Evolutionary conservation across 2,797 vertebrate species (phyloP).

Genomic region (Cyprinodon diabolis): DNA sequence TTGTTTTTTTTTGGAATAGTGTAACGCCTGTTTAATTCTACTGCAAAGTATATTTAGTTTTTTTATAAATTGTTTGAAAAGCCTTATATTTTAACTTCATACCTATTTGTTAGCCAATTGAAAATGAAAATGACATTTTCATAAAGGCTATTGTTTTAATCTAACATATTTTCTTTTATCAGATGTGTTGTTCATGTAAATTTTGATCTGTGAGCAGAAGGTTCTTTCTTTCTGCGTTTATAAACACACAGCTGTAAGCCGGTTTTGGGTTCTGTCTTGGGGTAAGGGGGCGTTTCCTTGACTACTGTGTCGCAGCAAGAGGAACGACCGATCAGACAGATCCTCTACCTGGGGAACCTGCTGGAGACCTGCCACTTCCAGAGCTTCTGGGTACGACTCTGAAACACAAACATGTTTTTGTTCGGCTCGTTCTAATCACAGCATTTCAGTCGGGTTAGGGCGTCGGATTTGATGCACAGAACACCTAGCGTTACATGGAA

Average conservation of each 20-base stretch:
- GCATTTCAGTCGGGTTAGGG: background rate
- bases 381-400: constrained; percentile 88
- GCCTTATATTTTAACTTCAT: no score
- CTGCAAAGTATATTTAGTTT: no score
- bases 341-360: constrained; percentile 91
- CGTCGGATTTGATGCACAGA: background rate
- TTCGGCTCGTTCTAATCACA: background rate
- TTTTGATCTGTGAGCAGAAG: background rate
- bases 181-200: background rate
- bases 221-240: no score
- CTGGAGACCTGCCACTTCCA: constrained; percentile 95
- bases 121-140: background rate
- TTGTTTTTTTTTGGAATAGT: no score
- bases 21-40: no score
- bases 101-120: no score
- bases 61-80: no score
- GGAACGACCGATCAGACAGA: constrained; percentile 92
- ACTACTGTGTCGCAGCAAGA: constrained; percentile 87
- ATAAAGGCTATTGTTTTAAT: background rate
- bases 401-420: background rate
- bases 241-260: background rate
- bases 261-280: background rate
- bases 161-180: background rate
- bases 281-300: constrained; percentile 72
- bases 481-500: no score